phyloP scores from a whole-genome alignment of 2,113 vertebrate species.

The Prochilodus magdalenae region DNA sequence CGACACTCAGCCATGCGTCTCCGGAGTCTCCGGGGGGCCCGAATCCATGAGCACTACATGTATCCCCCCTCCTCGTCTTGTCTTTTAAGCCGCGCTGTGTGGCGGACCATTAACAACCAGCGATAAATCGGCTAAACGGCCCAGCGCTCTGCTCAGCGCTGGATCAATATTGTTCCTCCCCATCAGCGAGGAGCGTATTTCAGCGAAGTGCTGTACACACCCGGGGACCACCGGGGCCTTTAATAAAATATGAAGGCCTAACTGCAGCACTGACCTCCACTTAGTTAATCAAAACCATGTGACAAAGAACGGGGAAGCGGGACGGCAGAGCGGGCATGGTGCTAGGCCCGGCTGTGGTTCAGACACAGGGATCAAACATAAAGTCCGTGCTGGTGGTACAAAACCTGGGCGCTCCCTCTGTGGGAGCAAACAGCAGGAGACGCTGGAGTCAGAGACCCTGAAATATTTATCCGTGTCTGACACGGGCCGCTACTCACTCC shows the following conservation, averaged over 20 bases:
- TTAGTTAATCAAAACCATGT: background rate
- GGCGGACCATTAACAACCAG: slow-evolving; percentile 6
- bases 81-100: background rate
- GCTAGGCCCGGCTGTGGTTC: too few species aligned
- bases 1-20: background rate
- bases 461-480: too few species aligned
- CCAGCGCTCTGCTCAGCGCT: background rate
- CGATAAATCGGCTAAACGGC: slow-evolving; percentile 21
- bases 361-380: background rate
- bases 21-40: background rate
- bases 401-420: too few species aligned
- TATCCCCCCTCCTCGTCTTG: background rate
- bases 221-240: background rate
- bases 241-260: slow-evolving; percentile 7
- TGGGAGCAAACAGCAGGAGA: too few species aligned
- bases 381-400: too few species aligned
- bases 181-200: background rate
- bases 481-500: too few species aligned
- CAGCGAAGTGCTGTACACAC: slow-evolving; percentile 10
- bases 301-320: background rate
- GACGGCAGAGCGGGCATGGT: too few species aligned
- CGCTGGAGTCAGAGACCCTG: too few species aligned
- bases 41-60: background rate
- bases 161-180: slow-evolving; percentile 22
- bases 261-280: background rate